Conservation (phyloP, 1,140 invertebrate species). For the Bombus pascuorum region DNA sequence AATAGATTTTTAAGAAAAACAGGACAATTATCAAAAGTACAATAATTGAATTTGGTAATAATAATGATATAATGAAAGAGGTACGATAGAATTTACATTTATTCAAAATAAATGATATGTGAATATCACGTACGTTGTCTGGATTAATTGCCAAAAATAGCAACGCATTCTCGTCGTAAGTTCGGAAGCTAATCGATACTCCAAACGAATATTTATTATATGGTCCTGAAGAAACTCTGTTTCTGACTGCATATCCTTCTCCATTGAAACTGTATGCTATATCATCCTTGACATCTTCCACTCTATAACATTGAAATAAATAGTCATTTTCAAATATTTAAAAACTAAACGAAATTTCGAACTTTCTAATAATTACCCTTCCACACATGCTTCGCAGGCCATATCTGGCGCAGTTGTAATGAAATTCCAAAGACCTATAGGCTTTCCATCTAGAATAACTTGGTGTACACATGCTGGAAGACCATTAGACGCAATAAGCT, state of each 20-base stretch:
- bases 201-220: constrained; percentile 89
- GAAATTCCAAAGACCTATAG: constrained; percentile 95
- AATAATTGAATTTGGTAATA: not conserved
- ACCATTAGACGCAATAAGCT: constrained; percentile 81
- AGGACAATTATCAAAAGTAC: not conserved
- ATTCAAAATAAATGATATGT: constrained; percentile 33
- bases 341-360: not conserved
- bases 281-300: constrained; percentile 82
- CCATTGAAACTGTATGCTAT: constrained; percentile 88
- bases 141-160: constrained; percentile 92
- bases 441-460: constrained; percentile 89
- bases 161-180: constrained; percentile 93
- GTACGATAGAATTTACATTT: too few relatives aligned
- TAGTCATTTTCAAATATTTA: too few relatives aligned
- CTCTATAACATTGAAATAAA: constrained; percentile 76
- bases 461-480: constrained; percentile 91
- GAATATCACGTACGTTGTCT: constrained; percentile 81
- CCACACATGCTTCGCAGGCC: constrained; percentile 89
- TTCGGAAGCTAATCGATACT: constrained; percentile 91
- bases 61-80: too few relatives aligned
- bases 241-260: constrained; percentile 89
- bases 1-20: not conserved
- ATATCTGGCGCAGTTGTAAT: constrained; percentile 83
- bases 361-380: constrained; percentile 83
- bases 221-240: constrained; percentile 84